These are phyloP conservation scores for Sebastes fasciatus DNA, from an alignment of 2,113 vertebrate genomes.

Conservation along the genomic window DNA sequence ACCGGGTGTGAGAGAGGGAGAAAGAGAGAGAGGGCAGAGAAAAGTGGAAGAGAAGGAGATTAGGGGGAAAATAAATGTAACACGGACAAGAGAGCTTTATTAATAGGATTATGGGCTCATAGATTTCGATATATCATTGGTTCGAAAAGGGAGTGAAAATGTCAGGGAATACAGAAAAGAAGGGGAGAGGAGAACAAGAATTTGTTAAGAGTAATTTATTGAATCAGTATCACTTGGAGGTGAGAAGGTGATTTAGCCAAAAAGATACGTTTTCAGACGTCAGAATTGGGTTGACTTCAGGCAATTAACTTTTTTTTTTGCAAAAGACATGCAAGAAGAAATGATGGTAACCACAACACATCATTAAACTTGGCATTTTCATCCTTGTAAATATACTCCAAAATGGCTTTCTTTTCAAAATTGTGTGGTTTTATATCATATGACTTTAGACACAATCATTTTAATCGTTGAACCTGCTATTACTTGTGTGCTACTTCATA, in stretches of 20 bases:
- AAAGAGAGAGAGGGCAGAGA: slow-evolving; percentile 70
- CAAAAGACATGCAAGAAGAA: slow-evolving; percentile 25
- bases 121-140: slow-evolving; percentile 84
- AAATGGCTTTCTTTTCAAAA: slow-evolving; percentile 40
- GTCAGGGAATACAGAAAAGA: slow-evolving; percentile 72
- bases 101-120: slow-evolving; percentile 93
- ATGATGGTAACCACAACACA: slow-evolving; percentile 29
- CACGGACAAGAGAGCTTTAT: slow-evolving; percentile 90
- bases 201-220: slow-evolving; percentile 79
- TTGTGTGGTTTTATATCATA: slow-evolving; percentile 37
- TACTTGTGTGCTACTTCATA: slow-evolving; percentile 72
- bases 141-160: slow-evolving; percentile 77
- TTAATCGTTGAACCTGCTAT: slow-evolving; percentile 65
- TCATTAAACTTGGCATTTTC: slow-evolving; percentile 49
- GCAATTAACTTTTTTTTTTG: slow-evolving; percentile 14
- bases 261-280: slow-evolving; percentile 38
- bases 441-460: slow-evolving; percentile 41
- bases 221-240: slow-evolving; percentile 53
- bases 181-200: slow-evolving; percentile 56
- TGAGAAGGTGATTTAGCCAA: slow-evolving; percentile 48
- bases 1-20: slow-evolving; percentile 78
- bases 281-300: slow-evolving; percentile 19
- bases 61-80: slow-evolving; percentile 91
- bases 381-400: slow-evolving; percentile 40
- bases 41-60: slow-evolving; percentile 84